phyloP scores from a whole-genome alignment of 2,113 vertebrate species.

The Scartelaos histophorus region DNA sequence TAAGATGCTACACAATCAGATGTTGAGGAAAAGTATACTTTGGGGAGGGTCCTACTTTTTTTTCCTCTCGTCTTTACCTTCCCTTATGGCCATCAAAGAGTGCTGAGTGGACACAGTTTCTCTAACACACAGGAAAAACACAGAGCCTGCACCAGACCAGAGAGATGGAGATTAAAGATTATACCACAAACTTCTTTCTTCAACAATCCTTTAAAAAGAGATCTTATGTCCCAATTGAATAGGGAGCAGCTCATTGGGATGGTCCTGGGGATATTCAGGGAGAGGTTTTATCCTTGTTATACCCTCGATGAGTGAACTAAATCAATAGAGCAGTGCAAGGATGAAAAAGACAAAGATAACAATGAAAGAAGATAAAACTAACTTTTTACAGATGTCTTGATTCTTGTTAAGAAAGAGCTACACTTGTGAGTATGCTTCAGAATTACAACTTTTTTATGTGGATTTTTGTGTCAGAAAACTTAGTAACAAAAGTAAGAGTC shows the following conservation, averaged over 20 bases:
- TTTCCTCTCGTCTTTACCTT: conserved; percentile 54
- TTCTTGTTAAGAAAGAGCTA: conserved; percentile 57
- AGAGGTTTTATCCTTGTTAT: conserved; percentile 65
- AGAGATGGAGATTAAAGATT: conserved; percentile 55
- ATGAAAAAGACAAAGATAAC: conserved; percentile 55
- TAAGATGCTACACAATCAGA: conserved; percentile 62
- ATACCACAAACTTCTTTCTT: conserved; percentile 59
- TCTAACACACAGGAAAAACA: conserved; percentile 51
- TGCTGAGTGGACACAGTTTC: conserved; percentile 68
- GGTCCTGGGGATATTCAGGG: conserved; percentile 60
- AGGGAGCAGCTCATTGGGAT: conserved; percentile 62
- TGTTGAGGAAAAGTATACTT: conserved; percentile 41
- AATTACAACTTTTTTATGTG: conserved; percentile 60
- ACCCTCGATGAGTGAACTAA: conserved; percentile 57
- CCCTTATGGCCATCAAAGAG: conserved; percentile 70
- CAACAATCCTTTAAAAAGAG: conserved; percentile 62
- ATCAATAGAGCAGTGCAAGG: conserved; percentile 61
- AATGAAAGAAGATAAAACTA: conserved; percentile 59
- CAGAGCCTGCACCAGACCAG: conserved; percentile 52
- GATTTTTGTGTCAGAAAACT: conserved; percentile 46
- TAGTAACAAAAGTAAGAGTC: conserved; percentile 33
- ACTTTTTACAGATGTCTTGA: conserved; percentile 56
- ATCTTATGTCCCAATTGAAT: conserved; percentile 56
- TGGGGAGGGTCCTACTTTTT: conserved; percentile 54
- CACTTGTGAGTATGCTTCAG: conserved; percentile 58